These are phyloP conservation scores for Euclidia mi DNA, from an alignment of 2,888 invertebrate genomes.

Conservation along the genomic window DNA sequence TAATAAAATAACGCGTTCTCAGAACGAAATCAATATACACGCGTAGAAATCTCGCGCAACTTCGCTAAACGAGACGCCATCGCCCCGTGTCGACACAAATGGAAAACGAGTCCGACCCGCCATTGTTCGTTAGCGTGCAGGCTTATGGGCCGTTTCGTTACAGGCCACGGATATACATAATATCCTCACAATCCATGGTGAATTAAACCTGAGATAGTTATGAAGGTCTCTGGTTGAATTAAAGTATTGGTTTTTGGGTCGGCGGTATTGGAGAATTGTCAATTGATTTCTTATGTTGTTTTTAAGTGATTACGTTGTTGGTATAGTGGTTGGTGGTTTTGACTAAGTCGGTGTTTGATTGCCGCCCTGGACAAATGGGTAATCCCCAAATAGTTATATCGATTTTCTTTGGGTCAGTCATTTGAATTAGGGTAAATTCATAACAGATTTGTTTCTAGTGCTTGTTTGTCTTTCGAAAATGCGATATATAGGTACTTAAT, in stretches of 20 bases:
- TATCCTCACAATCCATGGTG: constrained; percentile 22
- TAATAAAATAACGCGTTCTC: constrained; percentile 22
- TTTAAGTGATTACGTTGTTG: too few relatives aligned
- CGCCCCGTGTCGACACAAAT: constrained; percentile 18
- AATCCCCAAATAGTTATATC: too few relatives aligned
- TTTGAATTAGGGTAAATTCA: too few relatives aligned
- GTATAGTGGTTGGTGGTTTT: too few relatives aligned
- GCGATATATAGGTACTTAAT: too few relatives aligned
- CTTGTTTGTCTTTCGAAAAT: too few relatives aligned
- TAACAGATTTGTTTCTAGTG: too few relatives aligned
- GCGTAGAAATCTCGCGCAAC: constrained; percentile 8
- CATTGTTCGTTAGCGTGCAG: constrained; percentile 39
- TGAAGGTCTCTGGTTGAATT: not conserved
- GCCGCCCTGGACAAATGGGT: too few relatives aligned
- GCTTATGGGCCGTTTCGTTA: constrained; percentile 39
- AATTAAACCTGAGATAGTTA: constrained; percentile 26
- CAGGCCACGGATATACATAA: constrained; percentile 21
- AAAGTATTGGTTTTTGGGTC: constrained; percentile 9
- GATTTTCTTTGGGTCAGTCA: too few relatives aligned
- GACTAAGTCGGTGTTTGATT: too few relatives aligned
- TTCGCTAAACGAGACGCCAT: constrained; percentile 8
- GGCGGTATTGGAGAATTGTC: constrained; percentile 5
- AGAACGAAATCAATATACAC: constrained; percentile 27
- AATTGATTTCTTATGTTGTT: too few relatives aligned
- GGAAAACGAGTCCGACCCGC: constrained; percentile 41